Base-by-base conservation (phyloP, 2,888 invertebrate genomes). In the Xanthorhoe designata region DNA sequence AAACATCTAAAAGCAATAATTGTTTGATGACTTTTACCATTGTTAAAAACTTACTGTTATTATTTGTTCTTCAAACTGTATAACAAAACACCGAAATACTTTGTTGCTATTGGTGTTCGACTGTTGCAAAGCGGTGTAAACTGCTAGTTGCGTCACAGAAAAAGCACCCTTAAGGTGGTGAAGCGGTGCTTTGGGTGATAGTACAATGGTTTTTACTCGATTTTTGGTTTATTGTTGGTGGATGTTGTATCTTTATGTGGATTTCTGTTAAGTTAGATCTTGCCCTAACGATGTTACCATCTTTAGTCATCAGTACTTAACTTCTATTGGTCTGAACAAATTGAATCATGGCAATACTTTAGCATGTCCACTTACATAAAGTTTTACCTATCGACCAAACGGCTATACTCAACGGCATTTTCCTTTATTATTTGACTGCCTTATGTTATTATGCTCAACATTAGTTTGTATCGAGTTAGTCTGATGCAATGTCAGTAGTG, bases 371-470 rank as follows among this genome's bases (percentile, higher is more conserved):
- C 62, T 58, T 59, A 55, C 64, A 69, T 64, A 59, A 69, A 70
- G 61, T 83, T 81, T 85, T 86, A 85, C 78, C 70, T 72, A 80
- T 81, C 86, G 86, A 89, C 87, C 70, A 78, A 68, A 79, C 85
- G 81, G 83, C 81, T 89, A 88, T 90, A 91, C 91, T 91, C 92
- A 89, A 86, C 78, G 85, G 90, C 90, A 91, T 91, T 92, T 91
- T 85, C 84, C 75, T 76, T 80, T 84, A 82, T 82, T 88, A 87
- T 87, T 88, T 84, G 89, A 92, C 92, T 92, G 90, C 91, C 91
- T 87, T 88, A 87, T 77, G 84, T 87, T 88, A 86, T 86, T 91
- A 90, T 92, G 92, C 92, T 92, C 92, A 92, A 93, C 89, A 88
- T 87, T 87, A 84, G 89, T 85, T 88, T 88, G 74, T 78, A 72